Evolutionary conservation across 2,888 invertebrate genomes (phyloP).

Genomic region (Synergus itoensis): DNA sequence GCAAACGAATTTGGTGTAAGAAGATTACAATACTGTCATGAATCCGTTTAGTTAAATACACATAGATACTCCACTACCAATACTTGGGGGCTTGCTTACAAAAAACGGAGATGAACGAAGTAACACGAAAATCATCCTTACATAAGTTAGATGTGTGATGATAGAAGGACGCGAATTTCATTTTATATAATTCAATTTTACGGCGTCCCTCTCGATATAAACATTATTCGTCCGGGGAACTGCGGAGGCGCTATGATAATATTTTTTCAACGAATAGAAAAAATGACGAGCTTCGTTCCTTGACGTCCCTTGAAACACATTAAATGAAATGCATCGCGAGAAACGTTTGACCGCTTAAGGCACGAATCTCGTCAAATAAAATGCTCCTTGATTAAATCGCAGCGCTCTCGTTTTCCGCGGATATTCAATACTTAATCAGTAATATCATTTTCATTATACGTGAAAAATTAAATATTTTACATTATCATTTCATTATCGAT

Average conservation of each 20-base stretch:
- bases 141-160: conserved; percentile 20
- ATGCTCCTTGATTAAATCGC: not conserved
- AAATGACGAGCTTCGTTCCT: not conserved
- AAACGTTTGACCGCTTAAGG: conserved; percentile 29
- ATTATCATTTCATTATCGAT: conserved; percentile 51
- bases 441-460: conserved; percentile 53
- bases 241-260: not conserved
- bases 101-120: conserved; percentile 13
- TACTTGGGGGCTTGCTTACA: conserved; percentile 7
- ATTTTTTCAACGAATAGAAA: not conserved
- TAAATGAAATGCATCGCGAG: not conserved
- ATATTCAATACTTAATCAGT: conserved; percentile 55
- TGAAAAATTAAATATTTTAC: conserved; percentile 62
- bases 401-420: not conserved
- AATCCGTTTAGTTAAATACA: conserved; percentile 21
- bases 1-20: conserved; percentile 23
- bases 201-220: conserved; percentile 7
- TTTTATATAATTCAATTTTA: not conserved
- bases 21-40: conserved; percentile 21
- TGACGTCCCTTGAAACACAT: conserved; percentile 10
- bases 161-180: conserved; percentile 4
- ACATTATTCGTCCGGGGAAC: not conserved
- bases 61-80: conserved; percentile 20
- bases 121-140: conserved; percentile 13
- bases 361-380: not conserved